Base-by-base conservation (phyloP, 2,888 invertebrate genomes). In the Calameuta idolon region DNA sequence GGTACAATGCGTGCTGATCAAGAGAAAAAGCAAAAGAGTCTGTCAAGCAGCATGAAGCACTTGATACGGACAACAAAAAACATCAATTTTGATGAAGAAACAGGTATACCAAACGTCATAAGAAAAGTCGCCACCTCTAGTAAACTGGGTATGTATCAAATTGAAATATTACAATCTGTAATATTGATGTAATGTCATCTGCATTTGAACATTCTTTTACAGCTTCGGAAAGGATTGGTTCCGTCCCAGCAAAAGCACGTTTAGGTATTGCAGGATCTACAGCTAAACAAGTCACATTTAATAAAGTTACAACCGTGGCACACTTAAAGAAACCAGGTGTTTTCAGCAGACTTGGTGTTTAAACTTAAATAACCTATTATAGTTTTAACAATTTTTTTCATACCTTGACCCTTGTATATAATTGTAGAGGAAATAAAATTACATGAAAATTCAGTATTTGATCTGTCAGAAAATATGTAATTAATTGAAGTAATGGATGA, bases 1-100 rank as follows among this genome's bases (percentile, higher is more conserved):
- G 91, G 91, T 1, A 91, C 91, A 1, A 91, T 91, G 91, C 85
- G 87, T 30, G 91, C 91, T 30, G 91, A 91, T 86, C 89, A 90
- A 68, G 91, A 91, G 81, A 85, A 83, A 37, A 89, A 79, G 71
- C 87, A 86, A 76, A 90, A 89, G 78, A 77, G 79, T 9, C 80
- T 84, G 2, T 83, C 88, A 0, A 85, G 79, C 35, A 86, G 84
- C 40, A 82, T 87, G 3, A 85, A 85, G 69, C 87, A 89, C 77
- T 81, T 87, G 77, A 82, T 89, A 3, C 84, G 83, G 75, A 82
- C 86, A 1, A 85, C 85, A 1, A 87, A 88, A 76, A 84, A 84
- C 30, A 85, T 88, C 75, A 81, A 82, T 5, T 81, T 86, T 30
- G 82, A 84, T 34, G 30, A 74, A 11, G 73, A 80, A 11, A 69